phyloP scores from a whole-genome alignment of 2,888 invertebrate genomes.

The Timema podura region DNA sequence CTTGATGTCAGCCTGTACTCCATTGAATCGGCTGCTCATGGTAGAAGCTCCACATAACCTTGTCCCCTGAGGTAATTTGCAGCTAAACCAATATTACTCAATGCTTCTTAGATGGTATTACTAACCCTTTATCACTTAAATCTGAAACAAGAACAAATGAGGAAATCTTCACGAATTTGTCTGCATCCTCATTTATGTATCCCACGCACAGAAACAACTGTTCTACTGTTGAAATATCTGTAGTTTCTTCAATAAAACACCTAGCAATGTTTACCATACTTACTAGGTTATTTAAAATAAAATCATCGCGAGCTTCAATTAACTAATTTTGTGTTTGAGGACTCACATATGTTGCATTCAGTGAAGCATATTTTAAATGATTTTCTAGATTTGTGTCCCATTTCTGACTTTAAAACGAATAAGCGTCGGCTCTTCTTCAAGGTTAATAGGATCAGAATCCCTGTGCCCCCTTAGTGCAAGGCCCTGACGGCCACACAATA shows the following conservation, averaged over 20 bases:
- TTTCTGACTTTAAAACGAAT: slow-evolving; percentile 35
- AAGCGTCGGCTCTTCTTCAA: slow-evolving; percentile 28
- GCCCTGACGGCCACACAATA: slow-evolving; percentile 35
- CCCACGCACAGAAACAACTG: slow-evolving; percentile 37
- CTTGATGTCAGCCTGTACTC: slow-evolving; percentile 30
- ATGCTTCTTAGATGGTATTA: slow-evolving; percentile 29
- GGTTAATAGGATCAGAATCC: slow-evolving; percentile 32
- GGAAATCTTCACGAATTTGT: slow-evolving; percentile 32
- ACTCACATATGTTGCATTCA: slow-evolving; percentile 37
- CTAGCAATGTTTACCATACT: slow-evolving; percentile 35
- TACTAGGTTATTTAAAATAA: slow-evolving; percentile 33
- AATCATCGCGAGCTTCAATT: slow-evolving; percentile 33
- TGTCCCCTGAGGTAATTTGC: slow-evolving; percentile 32
- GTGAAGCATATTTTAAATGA: slow-evolving; percentile 29
- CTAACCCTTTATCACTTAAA: slow-evolving; percentile 30
- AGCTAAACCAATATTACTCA: slow-evolving; percentile 30
- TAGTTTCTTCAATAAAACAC: slow-evolving; percentile 39
- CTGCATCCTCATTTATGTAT: slow-evolving; percentile 1
- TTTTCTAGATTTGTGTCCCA: slow-evolving; percentile 34
- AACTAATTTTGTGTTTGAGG: slow-evolving; percentile 37
- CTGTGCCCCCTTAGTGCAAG: slow-evolving; percentile 36
- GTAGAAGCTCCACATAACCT: slow-evolving; percentile 35
- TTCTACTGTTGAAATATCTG: slow-evolving; percentile 36
- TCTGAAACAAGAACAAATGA: slow-evolving; percentile 34
- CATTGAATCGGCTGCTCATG: slow-evolving; percentile 34